Base-by-base conservation (phyloP, 2,797 vertebrate genomes). In the Periparus ater region DNA sequence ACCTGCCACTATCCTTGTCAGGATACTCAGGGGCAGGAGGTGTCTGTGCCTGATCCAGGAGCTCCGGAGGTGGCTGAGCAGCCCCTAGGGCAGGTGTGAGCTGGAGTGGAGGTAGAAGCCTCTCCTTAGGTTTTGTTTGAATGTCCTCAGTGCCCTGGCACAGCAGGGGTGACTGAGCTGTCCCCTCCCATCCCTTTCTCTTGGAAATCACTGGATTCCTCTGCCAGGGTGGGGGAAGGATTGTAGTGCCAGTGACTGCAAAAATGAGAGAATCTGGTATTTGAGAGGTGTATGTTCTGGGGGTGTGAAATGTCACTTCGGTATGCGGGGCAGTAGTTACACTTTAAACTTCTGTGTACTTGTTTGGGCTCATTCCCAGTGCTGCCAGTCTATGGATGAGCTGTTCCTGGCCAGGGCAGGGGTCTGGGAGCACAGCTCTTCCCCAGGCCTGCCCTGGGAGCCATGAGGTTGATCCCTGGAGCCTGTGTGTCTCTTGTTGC, bases 311-410 rank as follows among this genome's bases (percentile, higher is more conserved):
- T 40, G n/a, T 63, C 89, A 21, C 48, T n/a, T 29, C 19, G 34
- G 68, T 2, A 1, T 13, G 0, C 0, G 0, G 22, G 20, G 8
- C 32, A 22, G 25, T 34, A 38, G 63, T 58, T 44, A 29, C 11
- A 1, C 15, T 61, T 84, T 13, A 18, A 32, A 51, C 25, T 57
- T 66, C 27, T 3, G 0, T 13, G 30, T 83, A 29, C 55, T 68
- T 58, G 12, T 17, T 58, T 44, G 75, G 54, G 32, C n/a, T 77
- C 27, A 0, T 54, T 85, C 23, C 34, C n/a, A 5, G 22, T 6
- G 18, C 55, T 26, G 7, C 47, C 27, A 12, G 20, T 53, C 25
- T 0, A 2, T 44, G 45, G n/a, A 22, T 29, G 48, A 62, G 6
- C 32, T 8, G 7, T 14, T 38, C 17, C 6, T 80, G 20, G 12